Conservation (phyloP, 2,113 vertebrate genomes). For the Synodontis membranacea region DNA sequence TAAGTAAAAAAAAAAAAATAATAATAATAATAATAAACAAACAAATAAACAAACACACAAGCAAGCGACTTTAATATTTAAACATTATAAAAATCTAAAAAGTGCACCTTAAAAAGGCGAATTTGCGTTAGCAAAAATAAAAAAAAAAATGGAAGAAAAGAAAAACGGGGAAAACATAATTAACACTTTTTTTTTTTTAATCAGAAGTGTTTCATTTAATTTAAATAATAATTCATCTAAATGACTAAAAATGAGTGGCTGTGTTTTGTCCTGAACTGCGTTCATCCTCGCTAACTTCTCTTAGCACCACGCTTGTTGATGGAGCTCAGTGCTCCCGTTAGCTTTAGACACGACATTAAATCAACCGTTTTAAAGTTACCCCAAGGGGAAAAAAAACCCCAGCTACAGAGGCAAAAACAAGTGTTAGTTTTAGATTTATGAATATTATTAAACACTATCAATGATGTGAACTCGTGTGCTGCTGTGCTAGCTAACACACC, state of each 20-base stretch:
- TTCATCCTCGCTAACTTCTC: neutral
- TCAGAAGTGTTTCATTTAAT: neutral
- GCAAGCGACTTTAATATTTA: too few species aligned
- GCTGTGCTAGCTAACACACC: neutral
- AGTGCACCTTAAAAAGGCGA: too few species aligned
- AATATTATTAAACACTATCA: neutral
- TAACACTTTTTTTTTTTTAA: too few species aligned
- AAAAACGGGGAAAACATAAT: too few species aligned
- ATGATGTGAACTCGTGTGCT: too few species aligned
- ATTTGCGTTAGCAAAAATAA: too few species aligned
- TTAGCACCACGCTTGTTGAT: constrained; percentile 24
- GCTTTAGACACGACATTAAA: neutral
- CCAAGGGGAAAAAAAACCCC: neutral
- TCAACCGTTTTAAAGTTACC: too few species aligned
- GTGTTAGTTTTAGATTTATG: too few species aligned
- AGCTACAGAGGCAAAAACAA: neutral
- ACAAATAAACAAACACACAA: neutral
- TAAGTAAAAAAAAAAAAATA: neutral
- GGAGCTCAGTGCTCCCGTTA: neutral
- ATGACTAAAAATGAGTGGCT: neutral
- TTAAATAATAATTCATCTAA: neutral
- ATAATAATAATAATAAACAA: neutral
- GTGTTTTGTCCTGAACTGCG: neutral
- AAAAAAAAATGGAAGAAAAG: too few species aligned
- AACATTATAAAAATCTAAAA: too few species aligned